A percentile compares a stretch with the other conserved stretches of the same genome.
These are phyloP conservation scores for Enteromius viviparus DNA, from an alignment of 2,797 vertebrate genomes.

Conservation along the genomic window DNA sequence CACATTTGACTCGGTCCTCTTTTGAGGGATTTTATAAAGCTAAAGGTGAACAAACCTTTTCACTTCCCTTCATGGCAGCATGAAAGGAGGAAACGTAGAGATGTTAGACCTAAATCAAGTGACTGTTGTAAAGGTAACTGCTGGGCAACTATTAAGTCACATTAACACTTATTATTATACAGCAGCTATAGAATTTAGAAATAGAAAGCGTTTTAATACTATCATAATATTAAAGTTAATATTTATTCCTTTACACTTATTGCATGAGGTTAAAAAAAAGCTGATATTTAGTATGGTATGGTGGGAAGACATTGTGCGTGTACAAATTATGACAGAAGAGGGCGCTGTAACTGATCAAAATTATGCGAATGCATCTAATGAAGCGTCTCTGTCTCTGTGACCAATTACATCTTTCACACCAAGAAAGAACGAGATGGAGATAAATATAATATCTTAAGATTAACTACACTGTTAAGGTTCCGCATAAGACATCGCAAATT, in stretches of 20 bases:
- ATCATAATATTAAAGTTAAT: background rate
- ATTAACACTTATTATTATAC: background rate
- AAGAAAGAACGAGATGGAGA: background rate
- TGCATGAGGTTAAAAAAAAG: background rate
- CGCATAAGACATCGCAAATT: background rate
- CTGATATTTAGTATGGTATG: background rate
- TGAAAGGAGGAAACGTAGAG: constrained; percentile 66
- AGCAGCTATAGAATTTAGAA: background rate
- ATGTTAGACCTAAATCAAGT: constrained; percentile 40
- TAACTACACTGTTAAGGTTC: background rate
- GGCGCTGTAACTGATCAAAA: constrained; percentile 10
- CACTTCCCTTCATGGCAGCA: constrained; percentile 81
- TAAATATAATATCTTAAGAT: background rate
- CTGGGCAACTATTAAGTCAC: background rate
- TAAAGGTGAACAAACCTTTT: constrained; percentile 80
- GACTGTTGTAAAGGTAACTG: background rate
- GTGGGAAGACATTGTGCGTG: background rate
- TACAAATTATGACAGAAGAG: background rate
- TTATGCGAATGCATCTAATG: background rate
- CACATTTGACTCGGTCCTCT: background rate
- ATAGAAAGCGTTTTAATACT: too few species aligned
- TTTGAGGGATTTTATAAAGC: constrained; percentile 60
- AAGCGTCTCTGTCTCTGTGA: background rate
- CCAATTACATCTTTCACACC: background rate
- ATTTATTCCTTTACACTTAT: background rate